These are phyloP conservation scores for Platorchestia sp. DNA, from an alignment of 1,140 invertebrate species.

Conservation along the genomic window DNA sequence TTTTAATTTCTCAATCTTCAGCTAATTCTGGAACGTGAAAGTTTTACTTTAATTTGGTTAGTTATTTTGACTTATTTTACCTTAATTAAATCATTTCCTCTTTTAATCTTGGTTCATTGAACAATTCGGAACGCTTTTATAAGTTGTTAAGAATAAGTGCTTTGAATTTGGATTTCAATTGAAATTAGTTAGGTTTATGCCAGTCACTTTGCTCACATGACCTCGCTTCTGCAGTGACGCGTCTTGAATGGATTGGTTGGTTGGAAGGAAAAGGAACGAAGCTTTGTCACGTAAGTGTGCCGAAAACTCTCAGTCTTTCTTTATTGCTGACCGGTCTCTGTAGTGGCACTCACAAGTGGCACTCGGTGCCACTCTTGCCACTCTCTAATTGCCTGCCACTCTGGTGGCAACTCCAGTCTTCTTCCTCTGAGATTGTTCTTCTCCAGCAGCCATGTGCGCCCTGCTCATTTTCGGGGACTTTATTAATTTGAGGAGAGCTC, in stretches of 20 bases:
- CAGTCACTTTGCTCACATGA: background rate
- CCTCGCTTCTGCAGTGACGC: too few relatives aligned
- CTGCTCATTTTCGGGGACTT: too few relatives aligned
- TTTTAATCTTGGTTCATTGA: too few relatives aligned
- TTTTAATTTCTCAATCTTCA: too few relatives aligned
- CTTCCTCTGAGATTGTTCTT: background rate
- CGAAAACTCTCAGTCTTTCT: background rate
- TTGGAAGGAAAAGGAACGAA: background rate
- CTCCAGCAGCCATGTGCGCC: too few relatives aligned
- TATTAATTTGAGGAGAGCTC: too few relatives aligned
- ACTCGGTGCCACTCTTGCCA: slow-evolving; percentile 4
- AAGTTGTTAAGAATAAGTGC: background rate
- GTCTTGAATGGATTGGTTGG: background rate
- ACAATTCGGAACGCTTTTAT: too few relatives aligned
- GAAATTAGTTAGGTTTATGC: background rate
- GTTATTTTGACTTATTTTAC: too few relatives aligned
- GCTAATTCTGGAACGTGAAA: too few relatives aligned
- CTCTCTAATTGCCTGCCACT: slow-evolving; percentile 40
- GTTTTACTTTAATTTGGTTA: too few relatives aligned
- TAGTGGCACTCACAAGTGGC: slow-evolving; percentile 40
- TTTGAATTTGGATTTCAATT: background rate
- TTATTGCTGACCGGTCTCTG: slow-evolving; percentile 14
- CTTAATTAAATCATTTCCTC: too few relatives aligned
- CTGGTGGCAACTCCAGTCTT: background rate
- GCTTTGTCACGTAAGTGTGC: background rate